Conservation (phyloP, 2,797 vertebrate species). For the Danio jaintianensis region DNA sequence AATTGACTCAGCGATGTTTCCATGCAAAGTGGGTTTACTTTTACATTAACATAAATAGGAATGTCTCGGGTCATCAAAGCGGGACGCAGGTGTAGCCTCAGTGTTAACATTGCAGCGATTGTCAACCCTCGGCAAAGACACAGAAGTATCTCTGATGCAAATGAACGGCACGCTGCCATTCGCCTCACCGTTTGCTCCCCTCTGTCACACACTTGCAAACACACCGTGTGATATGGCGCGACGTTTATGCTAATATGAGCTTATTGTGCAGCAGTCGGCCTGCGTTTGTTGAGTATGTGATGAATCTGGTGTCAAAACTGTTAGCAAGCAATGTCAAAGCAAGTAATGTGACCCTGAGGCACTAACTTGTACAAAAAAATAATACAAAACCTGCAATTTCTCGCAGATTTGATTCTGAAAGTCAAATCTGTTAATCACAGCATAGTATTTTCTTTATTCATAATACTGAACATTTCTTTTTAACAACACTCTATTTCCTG, state of each 20-base stretch:
- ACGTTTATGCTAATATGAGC: slow-evolving; percentile 11
- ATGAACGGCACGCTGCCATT: slow-evolving; percentile 59
- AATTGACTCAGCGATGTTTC: slow-evolving; percentile 78
- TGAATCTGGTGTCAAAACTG: slow-evolving; percentile 17
- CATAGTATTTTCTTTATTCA: no score
- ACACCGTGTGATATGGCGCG: slow-evolving; percentile 10
- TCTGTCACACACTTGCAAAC: slow-evolving; percentile 29
- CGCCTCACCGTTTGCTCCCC: slow-evolving; percentile 58
- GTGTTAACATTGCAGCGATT: slow-evolving; percentile 59
- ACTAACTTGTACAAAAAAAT: neutral
- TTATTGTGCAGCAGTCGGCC: slow-evolving; percentile 18
- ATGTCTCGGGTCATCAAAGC: slow-evolving; percentile 66
- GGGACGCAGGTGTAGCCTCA: slow-evolving; percentile 63
- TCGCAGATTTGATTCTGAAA: no score
- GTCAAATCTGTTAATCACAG: no score
- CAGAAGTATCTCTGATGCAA: slow-evolving; percentile 68
- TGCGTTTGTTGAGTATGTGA: slow-evolving; percentile 5
- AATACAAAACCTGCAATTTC: neutral
- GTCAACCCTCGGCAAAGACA: slow-evolving; percentile 52
- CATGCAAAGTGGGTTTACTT: slow-evolving; percentile 72
- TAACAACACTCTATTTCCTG: no score
- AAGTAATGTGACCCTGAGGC: slow-evolving; percentile 10
- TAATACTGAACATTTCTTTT: no score
- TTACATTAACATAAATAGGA: slow-evolving; percentile 68
- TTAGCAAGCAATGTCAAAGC: slow-evolving; percentile 15